Conservation (phyloP, 2,113 vertebrate species). For the Cervus canadensis region DNA sequence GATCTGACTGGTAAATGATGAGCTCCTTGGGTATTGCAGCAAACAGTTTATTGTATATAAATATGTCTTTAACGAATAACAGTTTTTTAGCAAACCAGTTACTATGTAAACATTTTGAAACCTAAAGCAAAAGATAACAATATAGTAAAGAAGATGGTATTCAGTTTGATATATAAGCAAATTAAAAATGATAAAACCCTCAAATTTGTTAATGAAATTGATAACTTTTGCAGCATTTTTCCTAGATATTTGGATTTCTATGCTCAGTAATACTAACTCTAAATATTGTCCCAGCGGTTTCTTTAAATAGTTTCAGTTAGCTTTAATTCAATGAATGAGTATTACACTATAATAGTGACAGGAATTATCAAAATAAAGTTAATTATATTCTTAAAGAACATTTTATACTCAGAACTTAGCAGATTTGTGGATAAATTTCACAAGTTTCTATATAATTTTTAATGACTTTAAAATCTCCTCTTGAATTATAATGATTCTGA, state of each 20-base stretch:
- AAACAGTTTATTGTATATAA: background rate
- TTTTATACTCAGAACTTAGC: background rate
- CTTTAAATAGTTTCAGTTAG: background rate
- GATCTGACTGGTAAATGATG: background rate
- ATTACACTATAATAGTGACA: background rate
- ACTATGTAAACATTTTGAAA: background rate
- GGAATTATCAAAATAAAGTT: conserved; percentile 14
- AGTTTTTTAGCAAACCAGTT: background rate
- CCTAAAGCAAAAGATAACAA: background rate
- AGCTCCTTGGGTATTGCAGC: background rate
- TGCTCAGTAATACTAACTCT: background rate
- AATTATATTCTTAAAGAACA: conserved; percentile 5
- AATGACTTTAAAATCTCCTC: background rate
- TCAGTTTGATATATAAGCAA: background rate
- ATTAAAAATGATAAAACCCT: background rate
- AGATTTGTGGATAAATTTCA: background rate
- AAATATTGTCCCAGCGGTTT: background rate
- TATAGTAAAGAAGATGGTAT: background rate
- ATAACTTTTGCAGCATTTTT: background rate
- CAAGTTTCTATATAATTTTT: background rate
- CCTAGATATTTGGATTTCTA: background rate
- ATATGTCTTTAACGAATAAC: background rate
- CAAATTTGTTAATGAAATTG: background rate
- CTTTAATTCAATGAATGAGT: conserved; percentile 9
- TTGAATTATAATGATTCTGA: background rate